Evolutionary conservation across 2,113 vertebrate genomes (phyloP), one percentile per base, ranked within the genome.

Genomic region (Plecotus auritus): DNA sequence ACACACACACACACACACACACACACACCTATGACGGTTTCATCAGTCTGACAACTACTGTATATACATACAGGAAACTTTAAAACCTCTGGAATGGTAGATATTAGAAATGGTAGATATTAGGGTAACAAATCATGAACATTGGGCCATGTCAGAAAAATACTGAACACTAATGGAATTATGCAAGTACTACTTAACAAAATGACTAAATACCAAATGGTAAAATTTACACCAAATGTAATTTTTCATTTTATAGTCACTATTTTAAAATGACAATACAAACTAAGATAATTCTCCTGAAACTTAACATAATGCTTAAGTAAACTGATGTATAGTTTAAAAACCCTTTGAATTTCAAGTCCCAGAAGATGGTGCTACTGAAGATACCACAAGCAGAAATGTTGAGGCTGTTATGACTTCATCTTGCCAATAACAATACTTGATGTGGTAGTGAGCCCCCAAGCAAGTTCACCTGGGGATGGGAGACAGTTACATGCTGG

Each of bases 191-290:
- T 12, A 78, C 18, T 56, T 91, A 83, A 93, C 23, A 54, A 94
- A 85, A 94, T 5, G 8, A 84, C 17, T 42, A 37, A 92, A 45
- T 64, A 90, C 14, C 13, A 0, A 70, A 45, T 51, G 47, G 64
- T 42, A 67, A 67, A 86, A 76, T 54, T 72, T 77, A 81, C 2
- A 78, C 10, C 47, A 73, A 86, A 67, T 22, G 59, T 59, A 66
- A 59, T n/a, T 61, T 73, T 82, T 86, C 18, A 78, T 37, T 92
- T 82, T 92, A 84, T n/a, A 92, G 32, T 67, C 67, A 82, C 12
- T 91, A 51, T 76, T 94, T 95, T 66, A 90, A 95, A 94, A 95
- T 49, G 45, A 83, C 77, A 70, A 35, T 28, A 92, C 5, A 69
- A 83, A 93, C 54, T 61, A n/a, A 70, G 37, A 85, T 88, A 85